These are phyloP conservation scores for Enteromius afrohamiltoni DNA, from an alignment of 2,797 vertebrate species.

Conservation along the genomic window DNA sequence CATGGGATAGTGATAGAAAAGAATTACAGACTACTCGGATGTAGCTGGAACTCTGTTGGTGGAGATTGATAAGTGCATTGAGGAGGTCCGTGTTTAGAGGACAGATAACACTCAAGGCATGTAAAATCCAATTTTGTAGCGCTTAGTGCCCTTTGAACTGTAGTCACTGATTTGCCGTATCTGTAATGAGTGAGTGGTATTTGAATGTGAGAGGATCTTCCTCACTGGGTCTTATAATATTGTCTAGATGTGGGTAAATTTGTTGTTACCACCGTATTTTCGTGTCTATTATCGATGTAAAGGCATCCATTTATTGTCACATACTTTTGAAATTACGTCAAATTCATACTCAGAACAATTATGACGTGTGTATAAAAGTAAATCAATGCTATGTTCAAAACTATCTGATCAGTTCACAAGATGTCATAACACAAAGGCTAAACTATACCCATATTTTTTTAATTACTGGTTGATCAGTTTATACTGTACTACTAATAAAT, in stretches of 20 bases:
- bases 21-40: not conserved
- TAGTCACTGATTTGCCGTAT: not conserved
- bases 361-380: not conserved
- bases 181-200: not conserved
- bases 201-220: not conserved
- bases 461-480: not conserved
- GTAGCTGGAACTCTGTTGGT: not conserved
- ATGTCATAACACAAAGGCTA: too few relatives aligned
- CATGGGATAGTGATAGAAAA: not conserved
- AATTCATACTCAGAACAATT: not conserved
- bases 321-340: not conserved
- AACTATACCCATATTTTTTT: not conserved
- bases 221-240: not conserved
- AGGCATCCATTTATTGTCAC: not conserved
- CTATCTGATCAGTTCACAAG: not conserved
- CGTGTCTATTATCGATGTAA: not conserved
- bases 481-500: not conserved
- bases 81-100: constrained; percentile 16
- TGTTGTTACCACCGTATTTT: too few relatives aligned
- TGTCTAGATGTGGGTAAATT: not conserved
- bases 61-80: not conserved
- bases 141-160: not conserved
- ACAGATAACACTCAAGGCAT: constrained; percentile 10
- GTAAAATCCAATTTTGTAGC: not conserved
- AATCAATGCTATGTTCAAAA: not conserved